Percentiles rank a stretch among this genome's conserved stretches.
These are phyloP conservation scores for Cirrhinus mrigala DNA, from an alignment of 2,797 vertebrate genomes.

Conservation along the genomic window DNA sequence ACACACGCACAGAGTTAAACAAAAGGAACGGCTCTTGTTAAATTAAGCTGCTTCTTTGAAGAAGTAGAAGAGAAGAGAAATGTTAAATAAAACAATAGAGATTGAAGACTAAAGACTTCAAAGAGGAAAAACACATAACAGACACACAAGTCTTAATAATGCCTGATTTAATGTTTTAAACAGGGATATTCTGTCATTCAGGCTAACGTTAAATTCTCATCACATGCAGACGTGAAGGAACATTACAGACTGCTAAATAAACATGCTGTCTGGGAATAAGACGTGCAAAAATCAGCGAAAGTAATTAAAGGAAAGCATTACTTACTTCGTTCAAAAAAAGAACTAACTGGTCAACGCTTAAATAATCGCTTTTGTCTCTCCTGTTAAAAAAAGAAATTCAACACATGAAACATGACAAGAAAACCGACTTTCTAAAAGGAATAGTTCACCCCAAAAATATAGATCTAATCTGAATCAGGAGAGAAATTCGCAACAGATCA, in stretches of 20 bases:
- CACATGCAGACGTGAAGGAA: not conserved
- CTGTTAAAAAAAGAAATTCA: slow-evolving; percentile 92
- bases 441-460: too few relatives aligned
- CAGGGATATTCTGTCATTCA: not conserved
- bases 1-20: not conserved
- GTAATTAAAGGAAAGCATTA: slow-evolving; percentile 94
- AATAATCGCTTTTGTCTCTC: slow-evolving; percentile 99
- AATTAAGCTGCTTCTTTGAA: not conserved
- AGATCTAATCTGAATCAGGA: too few relatives aligned
- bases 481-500: too few relatives aligned
- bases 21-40: not conserved
- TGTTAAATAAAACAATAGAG: not conserved
- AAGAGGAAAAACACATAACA: not conserved
- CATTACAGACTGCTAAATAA: not conserved
- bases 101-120: not conserved
- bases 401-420: not conserved
- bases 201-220: not conserved
- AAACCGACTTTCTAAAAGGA: not conserved
- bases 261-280: not conserved
- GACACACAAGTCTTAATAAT: not conserved
- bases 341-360: slow-evolving; percentile 99
- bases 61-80: not conserved
- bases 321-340: slow-evolving; percentile 99
- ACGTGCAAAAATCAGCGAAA: slow-evolving; percentile 60
- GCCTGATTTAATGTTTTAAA: not conserved